Percentiles rank a stretch among this genome's conserved stretches.
Evolutionary conservation across 2,797 vertebrate species (phyloP).

Genomic region (Characodon lateralis): DNA sequence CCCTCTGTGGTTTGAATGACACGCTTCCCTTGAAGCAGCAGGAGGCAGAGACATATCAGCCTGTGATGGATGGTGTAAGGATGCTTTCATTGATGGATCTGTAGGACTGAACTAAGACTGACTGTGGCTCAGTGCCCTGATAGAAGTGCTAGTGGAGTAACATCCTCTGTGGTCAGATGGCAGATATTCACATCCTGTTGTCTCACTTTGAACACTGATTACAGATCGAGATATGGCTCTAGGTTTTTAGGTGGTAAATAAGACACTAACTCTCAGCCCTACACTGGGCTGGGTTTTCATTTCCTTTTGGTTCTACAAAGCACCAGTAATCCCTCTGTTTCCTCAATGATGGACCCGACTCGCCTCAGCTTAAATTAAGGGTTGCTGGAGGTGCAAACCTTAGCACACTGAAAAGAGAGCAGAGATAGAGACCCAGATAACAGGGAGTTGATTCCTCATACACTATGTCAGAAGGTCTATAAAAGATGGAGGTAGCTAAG

Average conservation of each 20-base stretch:
- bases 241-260: background rate
- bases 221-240: conserved; percentile 21
- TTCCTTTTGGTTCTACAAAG: conserved; percentile 47
- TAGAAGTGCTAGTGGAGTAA: conserved; percentile 21
- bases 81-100: conserved; percentile 61
- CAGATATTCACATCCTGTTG: conserved; percentile 26
- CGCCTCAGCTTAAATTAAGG: conserved; percentile 43
- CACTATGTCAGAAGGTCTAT: conserved; percentile 53
- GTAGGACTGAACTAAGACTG: conserved; percentile 41
- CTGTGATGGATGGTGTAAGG: conserved; percentile 67
- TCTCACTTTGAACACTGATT: conserved; percentile 37
- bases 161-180: conserved; percentile 40
- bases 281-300: background rate
- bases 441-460: conserved; percentile 56
- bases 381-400: conserved; percentile 44
- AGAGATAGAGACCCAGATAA: conserved; percentile 63
- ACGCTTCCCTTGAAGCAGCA: conserved; percentile 51
- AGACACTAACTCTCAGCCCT: background rate
- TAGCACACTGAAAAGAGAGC: conserved; percentile 37
- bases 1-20: conserved; percentile 63
- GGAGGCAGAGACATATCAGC: conserved; percentile 55
- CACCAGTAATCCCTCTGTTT: conserved; percentile 24
- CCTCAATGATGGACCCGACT: conserved; percentile 23
- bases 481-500: conserved; percentile 61
- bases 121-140: conserved; percentile 50